Base-by-base conservation (phyloP, 92 coral and sea anemone species). In the Porites cylindrica region DNA sequence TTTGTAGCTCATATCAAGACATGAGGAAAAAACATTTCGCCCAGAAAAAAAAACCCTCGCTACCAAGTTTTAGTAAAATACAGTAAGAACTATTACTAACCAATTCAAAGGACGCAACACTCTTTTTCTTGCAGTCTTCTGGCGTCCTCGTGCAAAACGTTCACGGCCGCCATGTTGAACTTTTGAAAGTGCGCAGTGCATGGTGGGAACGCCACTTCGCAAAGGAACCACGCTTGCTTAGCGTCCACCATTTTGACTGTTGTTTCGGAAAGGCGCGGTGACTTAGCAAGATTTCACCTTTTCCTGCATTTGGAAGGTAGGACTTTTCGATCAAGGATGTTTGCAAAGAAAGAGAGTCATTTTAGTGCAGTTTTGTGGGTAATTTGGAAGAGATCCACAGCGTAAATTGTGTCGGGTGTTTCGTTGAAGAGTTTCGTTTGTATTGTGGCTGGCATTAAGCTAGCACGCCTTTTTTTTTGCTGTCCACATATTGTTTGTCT, bases 221-320 rank as follows among this genome's bases (percentile, higher is more conserved):
- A 90, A 88, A 85, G 93, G 93, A 90, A 90, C 93, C 93, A 90
- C 93, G 93, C 93, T 88, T 81, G 85, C 89, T 91, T 86, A 91
- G 91, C 94, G 91, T 82, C 94, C 94, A 91, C 94, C 94, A 91
- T 91, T 77, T 91, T 91, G 77, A 17, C 62, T 66, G 73, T 83
- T 74, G 80, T 51, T 51, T 76, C 53, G 80, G 84, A 72, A 81
- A 91, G 94, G 94, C 94, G 94, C 94, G 94, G 94, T 83, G 94
- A 91, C 94, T 78, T 82, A 91, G 94, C 94, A 82, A 82, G 86
- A 86, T 86, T 82, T 82, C 88, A 17, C 82, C 77, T 87, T 91
- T 91, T 84, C 68, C 72, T 91, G 58, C 88, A 56, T 87, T 70
- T 82, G 56, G 82, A 88, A 86, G 89, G 75, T 85, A 58, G 76